Base-by-base conservation (phyloP, 2,888 invertebrate genomes). In the Oscheius sp. region DNA sequence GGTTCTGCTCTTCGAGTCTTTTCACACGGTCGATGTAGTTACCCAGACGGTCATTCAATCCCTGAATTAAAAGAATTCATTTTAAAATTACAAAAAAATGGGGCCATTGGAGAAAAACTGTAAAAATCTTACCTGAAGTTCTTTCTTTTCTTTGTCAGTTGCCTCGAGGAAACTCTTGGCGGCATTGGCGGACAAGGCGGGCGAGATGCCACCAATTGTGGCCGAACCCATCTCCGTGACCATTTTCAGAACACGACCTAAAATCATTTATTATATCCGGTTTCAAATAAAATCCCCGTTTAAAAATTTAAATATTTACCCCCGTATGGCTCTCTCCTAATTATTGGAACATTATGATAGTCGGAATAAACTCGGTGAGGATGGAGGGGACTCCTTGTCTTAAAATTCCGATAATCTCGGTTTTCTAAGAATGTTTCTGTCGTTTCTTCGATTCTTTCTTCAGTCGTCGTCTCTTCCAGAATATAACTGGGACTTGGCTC, bases 11-110 rank as follows among this genome's bases (percentile, higher is more conserved):
- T 74, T 88, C 88, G 70, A 88, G 82, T 55, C 84, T 83, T 80
- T 88, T 88, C 64, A 88, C 88, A n/a, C 88, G 90, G 85, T 91
- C 91, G 78, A 91, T 91, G 88, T 91, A 91, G 87, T 87, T 88
- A 84, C 89, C 91, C 78, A 91, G 90, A 74, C 91, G 88, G 83
- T 91, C 91, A 85, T 91, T 91, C 80, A 91, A 84, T 59, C 86
- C 86, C 77, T 85, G 74, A 76, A 81, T 35, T 63, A 41, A 45
- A 63, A 13, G n/a, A n/a, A n/a, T n/a, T n/a, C n/a, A 16, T n/a
- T 27, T 29, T 61, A 61, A 16, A 27, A 58, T 7, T 58, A 16
- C 58, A 2, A 27, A n/a, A 58, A 58, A 18, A 27, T 58, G 7
- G 58, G 58, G 21, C 5, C 3, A 41, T 2, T 45, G 7, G 43